A percentile compares a stretch with the other conserved stretches of the same genome.
These are phyloP conservation scores for Resseliella maxima DNA, from an alignment of 2,888 invertebrate genomes.

Conservation along the genomic window DNA sequence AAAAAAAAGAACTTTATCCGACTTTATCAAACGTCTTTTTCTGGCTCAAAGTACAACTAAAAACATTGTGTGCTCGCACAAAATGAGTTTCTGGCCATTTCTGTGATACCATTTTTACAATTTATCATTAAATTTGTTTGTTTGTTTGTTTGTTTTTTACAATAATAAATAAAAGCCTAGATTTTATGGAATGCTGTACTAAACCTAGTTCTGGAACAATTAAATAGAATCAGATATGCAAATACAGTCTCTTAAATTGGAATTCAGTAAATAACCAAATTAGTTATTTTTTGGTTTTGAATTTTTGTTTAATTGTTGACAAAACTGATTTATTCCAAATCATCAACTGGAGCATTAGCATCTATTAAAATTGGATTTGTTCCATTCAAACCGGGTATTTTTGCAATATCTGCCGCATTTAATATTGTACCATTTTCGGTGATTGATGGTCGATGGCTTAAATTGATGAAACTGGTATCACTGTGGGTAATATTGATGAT, in stretches of 20 bases:
- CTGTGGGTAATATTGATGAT: conserved; percentile 67
- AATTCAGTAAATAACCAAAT: background rate
- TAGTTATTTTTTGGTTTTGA: background rate
- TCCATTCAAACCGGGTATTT: conserved; percentile 58
- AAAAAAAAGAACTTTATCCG: background rate
- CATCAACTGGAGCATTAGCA: background rate
- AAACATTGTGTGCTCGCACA: background rate
- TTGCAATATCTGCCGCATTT: conserved; percentile 56
- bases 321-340: background rate
- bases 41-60: background rate
- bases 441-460: conserved; percentile 60
- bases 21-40: background rate
- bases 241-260: conserved; percentile 20
- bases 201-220: background rate
- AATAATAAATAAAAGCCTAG: conserved; percentile 45
- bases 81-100: background rate
- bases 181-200: background rate
- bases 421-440: conserved; percentile 62
- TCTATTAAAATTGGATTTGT: conserved; percentile 40
- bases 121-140: background rate
- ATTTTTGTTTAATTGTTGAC: too few species aligned
- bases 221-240: background rate
- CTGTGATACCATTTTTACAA: background rate
- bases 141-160: background rate
- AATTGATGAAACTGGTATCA: conserved; percentile 66